phyloP scores from a whole-genome alignment of 64 coral and sea anemone species.

The Montipora foliosa region DNA sequence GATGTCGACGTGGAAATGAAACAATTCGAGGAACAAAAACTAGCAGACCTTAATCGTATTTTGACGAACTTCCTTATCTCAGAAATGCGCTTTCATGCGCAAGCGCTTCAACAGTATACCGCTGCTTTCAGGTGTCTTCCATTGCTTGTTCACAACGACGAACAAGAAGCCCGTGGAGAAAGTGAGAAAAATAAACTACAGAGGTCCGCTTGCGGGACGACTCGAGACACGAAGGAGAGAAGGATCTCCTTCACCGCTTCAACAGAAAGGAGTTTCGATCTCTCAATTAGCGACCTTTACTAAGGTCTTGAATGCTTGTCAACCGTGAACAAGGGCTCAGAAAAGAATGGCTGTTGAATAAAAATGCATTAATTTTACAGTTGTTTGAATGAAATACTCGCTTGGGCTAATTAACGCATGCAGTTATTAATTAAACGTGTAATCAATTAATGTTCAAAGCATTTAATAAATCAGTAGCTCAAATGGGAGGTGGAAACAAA shows the following conservation, averaged over 20 bases:
- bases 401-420: too few relatives aligned
- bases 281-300: constrained; percentile 19
- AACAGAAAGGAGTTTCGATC: not conserved
- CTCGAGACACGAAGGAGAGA: not conserved
- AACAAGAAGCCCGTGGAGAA: not conserved
- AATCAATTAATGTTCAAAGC: not conserved
- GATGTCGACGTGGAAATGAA: constrained; percentile 36
- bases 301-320: not conserved
- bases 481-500: not conserved
- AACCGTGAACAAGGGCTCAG: too few relatives aligned
- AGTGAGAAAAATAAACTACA: not conserved
- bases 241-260: not conserved
- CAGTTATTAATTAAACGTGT: too few relatives aligned
- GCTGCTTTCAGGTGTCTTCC: constrained; percentile 49
- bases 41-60: constrained; percentile 1
- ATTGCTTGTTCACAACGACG: not conserved
- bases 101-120: constrained; percentile 36
- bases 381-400: too few relatives aligned
- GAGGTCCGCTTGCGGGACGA: not conserved
- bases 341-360: too few relatives aligned
- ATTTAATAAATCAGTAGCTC: not conserved
- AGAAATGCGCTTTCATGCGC: constrained; percentile 46
- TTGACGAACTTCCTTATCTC: constrained; percentile 5
- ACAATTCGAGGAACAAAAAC: constrained; percentile 41
- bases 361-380: too few relatives aligned